Percentiles rank a stretch among this genome's conserved stretches.
These are phyloP conservation scores for Meteorus sp. DNA, from an alignment of 1,140 invertebrate genomes.

Conservation along the genomic window DNA sequence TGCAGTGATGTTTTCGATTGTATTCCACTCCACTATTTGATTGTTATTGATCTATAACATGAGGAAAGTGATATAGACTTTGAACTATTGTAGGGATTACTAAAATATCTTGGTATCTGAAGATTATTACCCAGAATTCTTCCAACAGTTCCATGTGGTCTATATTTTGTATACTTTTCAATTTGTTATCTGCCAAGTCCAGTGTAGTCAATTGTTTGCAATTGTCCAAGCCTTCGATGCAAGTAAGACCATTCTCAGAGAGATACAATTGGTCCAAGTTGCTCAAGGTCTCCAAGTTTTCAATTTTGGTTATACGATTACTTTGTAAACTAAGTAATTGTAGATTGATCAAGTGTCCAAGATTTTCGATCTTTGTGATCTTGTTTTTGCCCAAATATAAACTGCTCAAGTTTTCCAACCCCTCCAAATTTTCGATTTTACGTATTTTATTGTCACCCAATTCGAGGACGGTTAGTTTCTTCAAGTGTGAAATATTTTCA, in stretches of 20 bases:
- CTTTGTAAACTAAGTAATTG: slow-evolving; percentile 86
- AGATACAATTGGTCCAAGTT: slow-evolving; percentile 89
- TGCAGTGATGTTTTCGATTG: slow-evolving; percentile 73
- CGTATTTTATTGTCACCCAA: slow-evolving; percentile 94
- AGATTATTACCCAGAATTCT: slow-evolving; percentile 97
- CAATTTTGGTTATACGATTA: slow-evolving; percentile 87
- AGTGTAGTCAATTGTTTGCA: slow-evolving; percentile 79
- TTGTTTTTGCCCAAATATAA: slow-evolving; percentile 96
- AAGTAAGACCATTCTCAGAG: slow-evolving; percentile 89
- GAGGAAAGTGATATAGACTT: slow-evolving; percentile 9
- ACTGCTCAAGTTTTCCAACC: slow-evolving; percentile 71
- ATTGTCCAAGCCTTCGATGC: slow-evolving; percentile 73
- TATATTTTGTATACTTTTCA: slow-evolving; percentile 81
- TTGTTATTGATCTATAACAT: slow-evolving; percentile 89
- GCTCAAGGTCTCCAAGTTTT: slow-evolving; percentile 75
- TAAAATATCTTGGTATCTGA: no score
- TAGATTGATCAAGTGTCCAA: slow-evolving; percentile 77
- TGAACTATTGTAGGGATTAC: neutral
- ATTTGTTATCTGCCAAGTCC: slow-evolving; percentile 88
- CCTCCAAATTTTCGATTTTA: slow-evolving; percentile 83
- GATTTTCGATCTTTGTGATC: slow-evolving; percentile 85
- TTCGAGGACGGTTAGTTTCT: slow-evolving; percentile 83
- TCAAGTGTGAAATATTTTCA: slow-evolving; percentile 84
- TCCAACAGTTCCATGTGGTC: slow-evolving; percentile 74
- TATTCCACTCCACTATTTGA: slow-evolving; percentile 81